These are phyloP conservation scores for Leucoraja ocellata DNA, from an alignment of 2,797 vertebrate genomes.

Conservation along the genomic window DNA sequence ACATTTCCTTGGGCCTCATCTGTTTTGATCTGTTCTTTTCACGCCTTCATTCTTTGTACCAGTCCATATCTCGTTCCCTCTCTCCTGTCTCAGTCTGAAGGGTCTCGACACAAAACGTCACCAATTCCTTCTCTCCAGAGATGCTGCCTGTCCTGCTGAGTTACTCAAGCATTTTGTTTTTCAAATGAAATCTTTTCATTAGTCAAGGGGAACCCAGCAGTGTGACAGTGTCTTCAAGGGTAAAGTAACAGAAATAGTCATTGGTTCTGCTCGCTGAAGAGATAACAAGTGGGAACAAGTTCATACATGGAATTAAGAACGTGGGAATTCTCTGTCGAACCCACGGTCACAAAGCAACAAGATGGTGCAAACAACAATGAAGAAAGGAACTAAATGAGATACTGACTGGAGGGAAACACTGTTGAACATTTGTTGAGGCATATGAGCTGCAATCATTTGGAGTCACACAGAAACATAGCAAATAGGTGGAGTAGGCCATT, in stretches of 20 bases:
- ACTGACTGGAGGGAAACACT: background rate
- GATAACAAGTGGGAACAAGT: background rate
- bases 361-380: background rate
- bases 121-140: too few relatives aligned
- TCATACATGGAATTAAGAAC: background rate
- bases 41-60: too few relatives aligned
- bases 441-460: background rate
- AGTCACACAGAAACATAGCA: background rate
- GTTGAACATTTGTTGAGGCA: background rate
- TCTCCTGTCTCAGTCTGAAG: too few relatives aligned
- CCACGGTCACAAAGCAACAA: too few relatives aligned
- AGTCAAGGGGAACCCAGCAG: background rate
- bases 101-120: too few relatives aligned
- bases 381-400: background rate
- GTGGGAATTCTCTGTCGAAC: background rate
- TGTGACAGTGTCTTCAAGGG: background rate
- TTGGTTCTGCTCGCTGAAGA: background rate
- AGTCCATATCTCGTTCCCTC: too few relatives aligned
- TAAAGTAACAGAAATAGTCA: background rate
- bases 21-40: too few relatives aligned
- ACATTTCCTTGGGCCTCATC: too few relatives aligned
- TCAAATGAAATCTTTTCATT: background rate
- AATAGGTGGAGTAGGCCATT: too few relatives aligned
- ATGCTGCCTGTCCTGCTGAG: too few relatives aligned
- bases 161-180: background rate